Percentiles rank a stretch among this genome's conserved stretches.
These are phyloP conservation scores for Spialia ferax DNA, from an alignment of 2,888 invertebrate genomes.

Conservation along the genomic window DNA sequence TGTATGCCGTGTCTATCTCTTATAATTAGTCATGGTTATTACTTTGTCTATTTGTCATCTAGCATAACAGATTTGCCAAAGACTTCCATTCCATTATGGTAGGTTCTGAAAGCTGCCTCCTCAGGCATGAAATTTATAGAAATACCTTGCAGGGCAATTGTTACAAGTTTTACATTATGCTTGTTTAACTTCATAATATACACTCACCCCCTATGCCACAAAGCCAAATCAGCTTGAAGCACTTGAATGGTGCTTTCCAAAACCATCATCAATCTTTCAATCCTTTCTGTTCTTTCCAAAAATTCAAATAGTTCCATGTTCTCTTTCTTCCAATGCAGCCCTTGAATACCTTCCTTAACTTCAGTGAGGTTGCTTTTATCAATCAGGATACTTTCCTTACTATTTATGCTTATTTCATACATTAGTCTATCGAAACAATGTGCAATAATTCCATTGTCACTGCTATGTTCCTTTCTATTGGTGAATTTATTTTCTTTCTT, in stretches of 20 bases:
- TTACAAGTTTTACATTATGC: not conserved
- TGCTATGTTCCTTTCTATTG: slow-evolving; percentile 64
- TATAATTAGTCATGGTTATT: no score
- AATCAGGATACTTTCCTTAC: slow-evolving; percentile 66
- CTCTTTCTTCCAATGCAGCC: slow-evolving; percentile 74
- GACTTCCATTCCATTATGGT: no score
- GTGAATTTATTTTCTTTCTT: slow-evolving; percentile 67
- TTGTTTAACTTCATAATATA: no score
- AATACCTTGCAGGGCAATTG: not conserved
- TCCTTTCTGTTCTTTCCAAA: slow-evolving; percentile 68
- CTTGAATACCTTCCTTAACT: slow-evolving; percentile 67
- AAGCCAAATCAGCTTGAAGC: slow-evolving; percentile 84
- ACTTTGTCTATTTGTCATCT: no score
- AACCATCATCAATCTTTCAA: slow-evolving; percentile 81
- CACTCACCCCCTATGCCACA: slow-evolving; percentile 82
- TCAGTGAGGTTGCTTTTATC: slow-evolving; percentile 69
- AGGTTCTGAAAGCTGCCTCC: no score
- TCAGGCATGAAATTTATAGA: no score
- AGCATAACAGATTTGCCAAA: no score
- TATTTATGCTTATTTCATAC: slow-evolving; percentile 67
- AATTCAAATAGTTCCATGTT: slow-evolving; percentile 76
- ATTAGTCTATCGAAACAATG: slow-evolving; percentile 75
- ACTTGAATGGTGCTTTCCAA: slow-evolving; percentile 82
- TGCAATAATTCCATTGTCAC: slow-evolving; percentile 68
- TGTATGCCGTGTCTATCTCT: no score